phyloP scores from a whole-genome alignment of 1,140 invertebrate species.

The Orussus abietinus region DNA sequence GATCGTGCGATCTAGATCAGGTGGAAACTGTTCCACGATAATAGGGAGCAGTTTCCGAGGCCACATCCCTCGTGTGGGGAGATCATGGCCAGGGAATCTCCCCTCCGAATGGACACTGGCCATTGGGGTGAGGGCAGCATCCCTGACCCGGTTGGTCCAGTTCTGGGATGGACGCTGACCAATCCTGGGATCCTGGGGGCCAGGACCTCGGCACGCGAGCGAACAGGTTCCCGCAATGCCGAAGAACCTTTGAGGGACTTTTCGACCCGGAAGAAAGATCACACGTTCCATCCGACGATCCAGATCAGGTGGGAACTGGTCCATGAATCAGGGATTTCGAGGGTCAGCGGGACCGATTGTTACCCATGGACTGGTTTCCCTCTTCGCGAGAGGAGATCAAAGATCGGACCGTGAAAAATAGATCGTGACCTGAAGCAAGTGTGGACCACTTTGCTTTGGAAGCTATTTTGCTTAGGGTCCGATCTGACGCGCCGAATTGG shows the following conservation, averaged over 20 bases:
- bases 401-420: constrained; percentile 16
- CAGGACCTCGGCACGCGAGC: constrained; percentile 41
- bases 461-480: too few relatives aligned
- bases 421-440: not conserved
- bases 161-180: constrained; percentile 24
- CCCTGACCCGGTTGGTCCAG: constrained; percentile 40
- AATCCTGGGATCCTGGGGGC: constrained; percentile 19
- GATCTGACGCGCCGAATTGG: too few relatives aligned
- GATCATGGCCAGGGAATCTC: constrained; percentile 36
- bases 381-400: constrained; percentile 20
- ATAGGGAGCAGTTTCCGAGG: too few relatives aligned
- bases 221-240: constrained; percentile 50
- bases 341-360: constrained; percentile 5
- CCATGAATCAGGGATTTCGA: constrained; percentile 27
- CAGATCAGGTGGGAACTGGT: constrained; percentile 34
- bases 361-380: constrained; percentile 15
- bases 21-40: too few relatives aligned
- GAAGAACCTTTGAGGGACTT: not conserved
- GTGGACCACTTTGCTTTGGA: too few relatives aligned
- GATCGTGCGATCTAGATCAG: constrained; percentile 43
- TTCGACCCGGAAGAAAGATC: constrained; percentile 4
- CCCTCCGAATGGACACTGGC: constrained; percentile 43
- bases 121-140: constrained; percentile 34
- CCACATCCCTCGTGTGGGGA: too few relatives aligned
- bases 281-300: constrained; percentile 2